Evolutionary conservation across 2,888 invertebrate species (phyloP), one percentile per base, ranked within the genome.

Genomic region (Ormyrus rosae): DNA sequence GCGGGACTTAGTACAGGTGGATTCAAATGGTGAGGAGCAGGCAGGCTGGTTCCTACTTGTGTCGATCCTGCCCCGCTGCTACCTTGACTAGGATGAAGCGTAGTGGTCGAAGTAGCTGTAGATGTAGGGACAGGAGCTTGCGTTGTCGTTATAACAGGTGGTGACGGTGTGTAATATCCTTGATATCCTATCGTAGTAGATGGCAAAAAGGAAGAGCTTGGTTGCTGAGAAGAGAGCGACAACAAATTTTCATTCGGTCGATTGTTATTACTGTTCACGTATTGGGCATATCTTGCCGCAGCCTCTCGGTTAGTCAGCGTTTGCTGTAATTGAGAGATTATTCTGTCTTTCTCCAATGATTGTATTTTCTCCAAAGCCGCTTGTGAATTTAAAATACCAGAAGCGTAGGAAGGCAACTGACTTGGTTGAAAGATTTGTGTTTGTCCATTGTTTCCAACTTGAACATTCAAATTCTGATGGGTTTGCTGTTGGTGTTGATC

Each of bases 291-390:
- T 83, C 78, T 83, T 56, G 64, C 76, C 1, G 84, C 69, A 34
- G 85, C 84, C 3, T 85, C 71, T 61, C 85, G 86, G 9, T 82
- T 83, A 0, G 83, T 83, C 8, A 90, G 81, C 0, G 88, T 87
- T 5, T 84, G 88, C 6, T 84, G 89, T 61, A 90, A 78, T 53
- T 90, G 87, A 2, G 83, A 80, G 60, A 90, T 90, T 75, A 90
- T 50, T 67, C 88, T 85, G 63, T 90, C 89, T 81, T 89, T 89
- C 64, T 90, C 89, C 58, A 87, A 58, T 0, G 89, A 87, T 48
- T 89, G 87, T 55, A 90, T 86, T 50, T 87, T 86, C 45, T 86
- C 83, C 2, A 88, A 77, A 9, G 87, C 83, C 11, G 87, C 87
- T 9, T 85, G 86, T 4, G 83, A 67, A 50, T 83, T 86, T 9